Conservation (phyloP, 2,888 invertebrate species). For the Nesidiocoris tenuis region DNA sequence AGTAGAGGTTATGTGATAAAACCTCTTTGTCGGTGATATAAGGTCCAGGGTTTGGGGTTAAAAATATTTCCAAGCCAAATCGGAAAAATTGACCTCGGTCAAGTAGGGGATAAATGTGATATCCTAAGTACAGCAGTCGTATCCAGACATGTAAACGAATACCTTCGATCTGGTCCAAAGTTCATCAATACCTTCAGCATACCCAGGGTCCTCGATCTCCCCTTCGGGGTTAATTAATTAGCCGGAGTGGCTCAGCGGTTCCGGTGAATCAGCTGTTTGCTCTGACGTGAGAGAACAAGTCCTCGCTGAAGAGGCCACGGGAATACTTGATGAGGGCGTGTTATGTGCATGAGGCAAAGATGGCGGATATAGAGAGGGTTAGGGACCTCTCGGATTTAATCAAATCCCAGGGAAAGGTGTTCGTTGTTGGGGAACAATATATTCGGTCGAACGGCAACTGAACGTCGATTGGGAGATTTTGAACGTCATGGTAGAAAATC, state of each 20-base stretch:
- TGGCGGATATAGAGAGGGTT: neutral
- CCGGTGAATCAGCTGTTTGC: conserved; percentile 10
- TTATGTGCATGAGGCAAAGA: neutral
- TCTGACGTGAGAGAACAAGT: neutral
- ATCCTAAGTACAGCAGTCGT: too few species aligned
- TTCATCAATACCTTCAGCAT: neutral
- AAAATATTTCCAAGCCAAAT: too few species aligned
- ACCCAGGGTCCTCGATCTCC: neutral
- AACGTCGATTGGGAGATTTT: too few species aligned
- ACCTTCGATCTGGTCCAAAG: neutral
- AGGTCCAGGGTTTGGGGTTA: too few species aligned
- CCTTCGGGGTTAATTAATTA: neutral
- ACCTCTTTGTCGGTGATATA: too few species aligned
- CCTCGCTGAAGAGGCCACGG: neutral
- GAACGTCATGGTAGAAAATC: too few species aligned
- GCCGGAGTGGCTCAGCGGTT: neutral
- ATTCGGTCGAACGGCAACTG: too few species aligned
- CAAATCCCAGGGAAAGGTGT: neutral
- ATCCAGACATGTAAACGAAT: too few species aligned
- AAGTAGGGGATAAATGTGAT: too few species aligned
- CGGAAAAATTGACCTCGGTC: too few species aligned
- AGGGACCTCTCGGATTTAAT: neutral
- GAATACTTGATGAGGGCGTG: neutral
- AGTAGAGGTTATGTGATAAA: too few species aligned
- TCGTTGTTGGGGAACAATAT: too few species aligned